These are phyloP conservation scores for Lerema accius DNA, from an alignment of 1,140 invertebrate genomes.

Conservation along the genomic window DNA sequence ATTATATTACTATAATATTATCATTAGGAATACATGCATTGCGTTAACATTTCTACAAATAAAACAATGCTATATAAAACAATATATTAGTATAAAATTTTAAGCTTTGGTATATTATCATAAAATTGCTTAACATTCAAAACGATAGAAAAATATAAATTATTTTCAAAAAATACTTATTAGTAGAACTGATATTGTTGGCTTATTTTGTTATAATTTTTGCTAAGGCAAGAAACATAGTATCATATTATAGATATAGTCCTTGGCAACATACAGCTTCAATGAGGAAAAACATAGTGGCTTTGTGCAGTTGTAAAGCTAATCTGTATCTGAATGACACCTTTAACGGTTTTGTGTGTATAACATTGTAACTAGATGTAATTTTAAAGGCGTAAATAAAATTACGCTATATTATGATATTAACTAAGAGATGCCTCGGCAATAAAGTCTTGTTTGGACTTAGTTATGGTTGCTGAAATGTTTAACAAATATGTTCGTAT, in stretches of 20 bases:
- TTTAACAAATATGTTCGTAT: too few species aligned
- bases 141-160: neutral
- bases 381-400: too few species aligned
- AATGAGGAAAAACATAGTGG: too few species aligned
- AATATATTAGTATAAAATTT: neutral
- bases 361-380: too few species aligned
- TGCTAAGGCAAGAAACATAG: neutral
- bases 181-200: neutral
- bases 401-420: too few species aligned
- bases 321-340: too few species aligned
- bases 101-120: neutral
- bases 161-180: neutral
- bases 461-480: too few species aligned
- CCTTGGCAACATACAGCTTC: neutral
- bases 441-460: too few species aligned
- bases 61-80: neutral
- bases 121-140: neutral
- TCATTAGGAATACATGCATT: neutral
- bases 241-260: neutral
- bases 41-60: neutral
- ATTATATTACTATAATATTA: neutral
- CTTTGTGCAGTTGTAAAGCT: too few species aligned
- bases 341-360: too few species aligned
- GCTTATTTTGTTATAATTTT: neutral
- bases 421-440: too few species aligned